phyloP scores from a whole-genome alignment of 1,140 invertebrate genomes.

The Drosophila virilis region DNA sequence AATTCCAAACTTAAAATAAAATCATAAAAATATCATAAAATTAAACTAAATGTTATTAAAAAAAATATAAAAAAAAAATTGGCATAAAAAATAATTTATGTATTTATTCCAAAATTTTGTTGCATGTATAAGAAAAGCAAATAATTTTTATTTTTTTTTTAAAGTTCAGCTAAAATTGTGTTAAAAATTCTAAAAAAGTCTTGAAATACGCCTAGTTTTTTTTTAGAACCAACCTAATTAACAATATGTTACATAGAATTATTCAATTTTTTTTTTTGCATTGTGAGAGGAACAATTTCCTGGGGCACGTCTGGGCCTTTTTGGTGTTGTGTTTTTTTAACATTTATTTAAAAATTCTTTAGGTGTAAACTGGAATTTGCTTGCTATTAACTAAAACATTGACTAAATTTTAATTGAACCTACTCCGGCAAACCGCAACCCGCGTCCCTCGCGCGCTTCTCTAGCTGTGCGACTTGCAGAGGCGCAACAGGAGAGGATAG shows the following conservation, averaged over 20 bases:
- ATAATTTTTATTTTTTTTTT: too few relatives aligned
- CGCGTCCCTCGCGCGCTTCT: neutral
- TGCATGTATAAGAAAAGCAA: too few relatives aligned
- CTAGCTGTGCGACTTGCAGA: conserved; percentile 85
- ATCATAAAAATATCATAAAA: too few relatives aligned
- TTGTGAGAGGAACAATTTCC: conserved; percentile 56
- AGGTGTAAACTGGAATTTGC: conserved; percentile 79
- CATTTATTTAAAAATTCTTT: conserved; percentile 30
- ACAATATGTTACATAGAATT: conserved; percentile 3
- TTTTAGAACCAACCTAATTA: conserved; percentile 50
- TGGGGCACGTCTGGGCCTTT: conserved; percentile 6
- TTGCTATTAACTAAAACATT: conserved; percentile 78
- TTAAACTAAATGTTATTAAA: neutral
- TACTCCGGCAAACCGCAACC: conserved; percentile 24
- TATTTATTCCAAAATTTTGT: too few relatives aligned
- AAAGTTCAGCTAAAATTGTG: too few relatives aligned
- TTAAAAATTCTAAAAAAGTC: too few relatives aligned
- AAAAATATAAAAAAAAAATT: neutral
- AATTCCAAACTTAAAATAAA: too few relatives aligned
- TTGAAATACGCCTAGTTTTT: neutral
- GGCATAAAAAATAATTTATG: too few relatives aligned
- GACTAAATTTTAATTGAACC: conserved; percentile 64
- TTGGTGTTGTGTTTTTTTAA: conserved; percentile 20
- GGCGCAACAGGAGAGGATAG: conserved; percentile 88
- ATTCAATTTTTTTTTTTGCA: conserved; percentile 30